Conservation (phyloP, 2,113 vertebrate genomes). For the Tyto alba region DNA sequence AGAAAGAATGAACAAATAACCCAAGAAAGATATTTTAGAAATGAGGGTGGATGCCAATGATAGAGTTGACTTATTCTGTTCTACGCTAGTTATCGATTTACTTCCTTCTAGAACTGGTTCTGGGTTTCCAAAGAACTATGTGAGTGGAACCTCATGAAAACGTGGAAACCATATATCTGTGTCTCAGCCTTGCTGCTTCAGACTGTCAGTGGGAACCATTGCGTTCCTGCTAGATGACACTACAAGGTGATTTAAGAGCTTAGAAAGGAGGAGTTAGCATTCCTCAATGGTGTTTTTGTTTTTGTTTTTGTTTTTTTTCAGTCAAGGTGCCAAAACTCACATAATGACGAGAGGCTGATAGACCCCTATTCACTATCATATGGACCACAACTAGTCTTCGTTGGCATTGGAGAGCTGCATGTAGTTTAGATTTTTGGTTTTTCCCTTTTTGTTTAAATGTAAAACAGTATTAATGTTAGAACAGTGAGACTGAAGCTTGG, state of each 20-base stretch:
- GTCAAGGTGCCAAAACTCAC: background rate
- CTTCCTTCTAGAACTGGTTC: background rate
- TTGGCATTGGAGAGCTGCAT: background rate
- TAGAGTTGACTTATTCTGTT: background rate
- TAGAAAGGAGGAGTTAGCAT: background rate
- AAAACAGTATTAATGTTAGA: background rate
- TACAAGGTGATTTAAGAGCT: background rate
- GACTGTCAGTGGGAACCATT: background rate
- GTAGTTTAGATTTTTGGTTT: background rate
- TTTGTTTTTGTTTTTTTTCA: background rate
- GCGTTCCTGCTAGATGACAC: background rate
- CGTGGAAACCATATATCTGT: background rate
- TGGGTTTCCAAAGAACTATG: background rate
- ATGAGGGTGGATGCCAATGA: background rate
- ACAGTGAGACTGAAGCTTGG: background rate
- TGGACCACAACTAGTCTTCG: background rate
- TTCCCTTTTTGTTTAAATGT: background rate
- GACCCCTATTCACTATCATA: rapidly evolving
- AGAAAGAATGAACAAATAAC: background rate
- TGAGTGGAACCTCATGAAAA: background rate
- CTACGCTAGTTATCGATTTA: too few species aligned
- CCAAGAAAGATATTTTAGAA: background rate
- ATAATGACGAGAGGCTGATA: background rate
- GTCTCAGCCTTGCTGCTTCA: background rate
- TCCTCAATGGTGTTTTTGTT: background rate